A percentile compares a stretch with the other conserved stretches of the same genome.
These are phyloP conservation scores for Menidia menidia DNA, from an alignment of 2,797 vertebrate genomes.

Conservation along the genomic window DNA sequence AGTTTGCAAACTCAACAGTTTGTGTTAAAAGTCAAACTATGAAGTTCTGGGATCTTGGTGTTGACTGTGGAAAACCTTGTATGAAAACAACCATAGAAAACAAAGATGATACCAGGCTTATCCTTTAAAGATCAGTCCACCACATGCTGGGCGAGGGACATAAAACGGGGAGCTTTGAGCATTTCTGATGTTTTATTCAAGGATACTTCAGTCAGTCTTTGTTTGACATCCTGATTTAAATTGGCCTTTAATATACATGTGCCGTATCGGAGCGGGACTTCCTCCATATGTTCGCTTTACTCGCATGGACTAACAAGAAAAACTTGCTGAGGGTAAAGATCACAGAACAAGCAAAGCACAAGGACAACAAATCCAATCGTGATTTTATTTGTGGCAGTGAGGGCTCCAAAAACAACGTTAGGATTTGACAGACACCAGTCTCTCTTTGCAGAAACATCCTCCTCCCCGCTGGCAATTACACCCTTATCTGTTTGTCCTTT, in stretches of 20 bases:
- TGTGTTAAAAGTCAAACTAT: too few relatives aligned
- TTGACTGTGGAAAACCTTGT: too few relatives aligned
- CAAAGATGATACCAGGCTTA: neutral
- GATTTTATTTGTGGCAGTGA: constrained; percentile 35
- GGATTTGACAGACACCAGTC: constrained; percentile 31
- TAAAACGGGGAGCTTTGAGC: neutral
- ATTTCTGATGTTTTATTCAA: neutral
- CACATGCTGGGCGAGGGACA: neutral
- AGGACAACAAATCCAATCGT: constrained; percentile 38
- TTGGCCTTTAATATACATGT: neutral
- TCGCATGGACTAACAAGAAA: constrained; percentile 1
- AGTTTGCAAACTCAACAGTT: too few relatives aligned
- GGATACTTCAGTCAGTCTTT: neutral
- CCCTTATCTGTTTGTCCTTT: constrained; percentile 7
- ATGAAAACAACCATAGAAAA: too few relatives aligned
- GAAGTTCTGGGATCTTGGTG: too few relatives aligned
- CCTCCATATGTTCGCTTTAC: constrained; percentile 1
- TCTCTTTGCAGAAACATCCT: constrained; percentile 13
- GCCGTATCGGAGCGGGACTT: neutral
- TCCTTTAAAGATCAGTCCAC: neutral
- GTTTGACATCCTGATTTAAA: constrained; percentile 11
- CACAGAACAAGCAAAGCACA: constrained; percentile 19
- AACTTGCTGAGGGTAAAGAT: constrained; percentile 13
- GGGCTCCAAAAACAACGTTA: constrained; percentile 40
- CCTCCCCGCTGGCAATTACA: constrained; percentile 14